Evolutionary conservation across 2,113 vertebrate species (phyloP).

Genomic region (Leuciscus idus): DNA sequence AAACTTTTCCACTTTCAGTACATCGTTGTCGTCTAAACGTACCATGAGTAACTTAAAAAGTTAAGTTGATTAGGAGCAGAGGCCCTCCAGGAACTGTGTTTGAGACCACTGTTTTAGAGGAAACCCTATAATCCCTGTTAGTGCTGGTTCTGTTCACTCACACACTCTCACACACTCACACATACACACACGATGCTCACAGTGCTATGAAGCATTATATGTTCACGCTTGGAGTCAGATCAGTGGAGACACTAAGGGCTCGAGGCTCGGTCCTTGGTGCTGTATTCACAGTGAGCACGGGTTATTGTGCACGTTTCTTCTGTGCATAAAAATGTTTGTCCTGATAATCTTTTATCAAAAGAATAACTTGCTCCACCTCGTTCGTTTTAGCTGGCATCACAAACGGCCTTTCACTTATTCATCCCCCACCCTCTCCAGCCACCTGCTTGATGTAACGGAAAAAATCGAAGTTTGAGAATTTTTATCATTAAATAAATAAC

Average conservation of each 20-base stretch:
- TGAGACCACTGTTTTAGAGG: not conserved
- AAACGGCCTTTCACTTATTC: not conserved
- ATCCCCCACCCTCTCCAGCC: not conserved
- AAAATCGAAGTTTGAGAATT: not conserved
- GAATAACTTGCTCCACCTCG: not conserved
- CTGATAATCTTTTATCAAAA: not conserved
- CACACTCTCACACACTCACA: not conserved
- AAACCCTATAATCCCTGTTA: conserved; percentile 22
- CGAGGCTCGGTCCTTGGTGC: not conserved
- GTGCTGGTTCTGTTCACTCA: conserved; percentile 33
- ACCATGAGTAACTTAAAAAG: too few species aligned
- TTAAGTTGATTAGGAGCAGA: too few species aligned
- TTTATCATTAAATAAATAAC: not conserved
- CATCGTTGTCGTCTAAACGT: too few species aligned
- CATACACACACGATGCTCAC: conserved; percentile 45
- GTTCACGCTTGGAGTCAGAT: conserved; percentile 41
- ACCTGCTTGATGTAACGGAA: not conserved
- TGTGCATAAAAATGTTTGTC: not conserved
- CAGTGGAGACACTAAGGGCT: conserved; percentile 52
- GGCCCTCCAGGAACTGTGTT: too few species aligned
- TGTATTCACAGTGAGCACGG: not conserved
- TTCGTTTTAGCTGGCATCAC: not conserved
- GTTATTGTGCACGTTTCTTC: not conserved
- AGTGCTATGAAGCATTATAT: conserved; percentile 49
- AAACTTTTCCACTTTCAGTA: too few species aligned